A percentile compares a stretch with the other conserved stretches of the same genome.
phyloP scores from a whole-genome alignment of 2,113 vertebrate genomes.

The Dipodomys ordii region DNA sequence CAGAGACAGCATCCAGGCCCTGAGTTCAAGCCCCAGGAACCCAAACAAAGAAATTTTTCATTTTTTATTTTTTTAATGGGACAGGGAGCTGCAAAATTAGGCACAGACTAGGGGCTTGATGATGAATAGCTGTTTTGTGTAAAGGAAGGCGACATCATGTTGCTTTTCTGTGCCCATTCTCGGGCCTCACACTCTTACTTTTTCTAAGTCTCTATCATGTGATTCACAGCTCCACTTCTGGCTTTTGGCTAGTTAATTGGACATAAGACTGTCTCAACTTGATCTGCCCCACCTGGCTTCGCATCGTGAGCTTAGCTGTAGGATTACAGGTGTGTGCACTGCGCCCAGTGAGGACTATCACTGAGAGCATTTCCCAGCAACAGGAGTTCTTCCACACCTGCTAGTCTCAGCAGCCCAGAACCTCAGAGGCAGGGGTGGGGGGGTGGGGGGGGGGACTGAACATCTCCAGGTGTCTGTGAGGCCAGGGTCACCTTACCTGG shows the following conservation, averaged over 20 bases:
- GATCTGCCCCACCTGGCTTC: too few species aligned
- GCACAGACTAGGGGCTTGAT: background rate
- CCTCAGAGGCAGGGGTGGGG: background rate
- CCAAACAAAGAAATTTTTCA: background rate
- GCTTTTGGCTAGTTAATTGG: too few species aligned
- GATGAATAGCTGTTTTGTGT: background rate
- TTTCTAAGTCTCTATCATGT: too few species aligned
- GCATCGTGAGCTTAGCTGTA: too few species aligned
- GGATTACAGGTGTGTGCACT: too few species aligned
- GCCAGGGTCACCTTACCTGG: background rate
- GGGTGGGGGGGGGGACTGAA: background rate
- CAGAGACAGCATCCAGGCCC: too few species aligned
- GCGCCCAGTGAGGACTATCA: background rate
- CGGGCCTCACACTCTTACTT: too few species aligned
- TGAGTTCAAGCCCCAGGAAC: too few species aligned
- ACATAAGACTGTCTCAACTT: too few species aligned
- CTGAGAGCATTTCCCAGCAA: background rate
- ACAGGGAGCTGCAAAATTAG: background rate
- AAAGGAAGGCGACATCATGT: background rate
- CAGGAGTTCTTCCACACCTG: rapidly evolving
- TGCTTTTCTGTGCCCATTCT: too few species aligned
- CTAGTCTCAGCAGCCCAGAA: background rate
- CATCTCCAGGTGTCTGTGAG: rapidly evolving
- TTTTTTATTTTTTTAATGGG: background rate
- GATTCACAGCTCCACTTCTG: too few species aligned